A percentile compares a stretch with the other conserved stretches of the same genome.
These are phyloP conservation scores for Aythya baeri DNA, from an alignment of 2,113 vertebrate species.

Conservation along the genomic window DNA sequence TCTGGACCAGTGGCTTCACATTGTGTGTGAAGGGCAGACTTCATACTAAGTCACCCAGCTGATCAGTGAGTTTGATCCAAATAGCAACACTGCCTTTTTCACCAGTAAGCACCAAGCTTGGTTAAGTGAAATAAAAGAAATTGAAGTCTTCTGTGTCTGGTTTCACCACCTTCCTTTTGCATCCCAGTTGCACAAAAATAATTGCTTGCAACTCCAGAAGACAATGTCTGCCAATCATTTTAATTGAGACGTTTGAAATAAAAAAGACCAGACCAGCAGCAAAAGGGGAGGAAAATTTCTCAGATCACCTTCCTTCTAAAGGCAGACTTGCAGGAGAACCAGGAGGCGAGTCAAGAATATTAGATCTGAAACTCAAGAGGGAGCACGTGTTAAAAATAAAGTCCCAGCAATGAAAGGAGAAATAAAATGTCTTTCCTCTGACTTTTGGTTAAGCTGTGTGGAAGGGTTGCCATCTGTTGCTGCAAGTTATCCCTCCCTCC, in stretches of 20 bases:
- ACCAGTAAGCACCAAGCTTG: not conserved
- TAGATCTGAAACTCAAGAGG: not conserved
- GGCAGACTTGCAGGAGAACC: not conserved
- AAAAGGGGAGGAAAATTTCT: not conserved
- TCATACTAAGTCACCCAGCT: not conserved
- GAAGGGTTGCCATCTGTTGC: slow-evolving; percentile 27
- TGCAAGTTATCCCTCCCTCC: not conserved
- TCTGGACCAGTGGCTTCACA: not conserved
- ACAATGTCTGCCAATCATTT: slow-evolving; percentile 11
- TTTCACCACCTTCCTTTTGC: not conserved
- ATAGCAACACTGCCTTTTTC: not conserved
- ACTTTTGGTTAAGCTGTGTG: not conserved
- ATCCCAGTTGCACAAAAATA: not conserved
- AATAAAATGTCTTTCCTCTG: not conserved
- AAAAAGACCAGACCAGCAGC: not conserved
- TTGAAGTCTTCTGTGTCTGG: not conserved
- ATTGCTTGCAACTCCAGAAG: slow-evolving; percentile 7
- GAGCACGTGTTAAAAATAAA: not conserved
- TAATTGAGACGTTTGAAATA: slow-evolving; percentile 6
- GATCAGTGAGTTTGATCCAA: not conserved
- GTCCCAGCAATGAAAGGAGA: not conserved
- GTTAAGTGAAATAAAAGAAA: slow-evolving; percentile 38
- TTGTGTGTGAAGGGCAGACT: not conserved
- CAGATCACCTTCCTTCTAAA: not conserved
- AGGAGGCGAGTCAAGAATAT: not conserved